Evolutionary conservation across 2,888 invertebrate species (phyloP).

Genomic region (Nyleta sp.): DNA sequence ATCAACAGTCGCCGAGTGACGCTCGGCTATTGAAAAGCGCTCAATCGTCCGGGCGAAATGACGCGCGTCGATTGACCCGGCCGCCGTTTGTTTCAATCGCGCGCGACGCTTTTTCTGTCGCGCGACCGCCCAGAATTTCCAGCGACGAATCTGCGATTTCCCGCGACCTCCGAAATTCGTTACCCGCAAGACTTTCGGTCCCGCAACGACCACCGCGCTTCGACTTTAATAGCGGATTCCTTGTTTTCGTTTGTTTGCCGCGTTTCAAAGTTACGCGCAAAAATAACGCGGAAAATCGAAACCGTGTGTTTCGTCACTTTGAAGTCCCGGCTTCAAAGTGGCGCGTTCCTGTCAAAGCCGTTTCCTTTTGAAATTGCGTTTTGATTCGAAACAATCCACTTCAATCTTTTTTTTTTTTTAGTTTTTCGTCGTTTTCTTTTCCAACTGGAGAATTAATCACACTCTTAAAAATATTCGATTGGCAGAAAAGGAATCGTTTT

Average conservation of each 20-base stretch:
- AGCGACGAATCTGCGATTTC: conserved; percentile 55
- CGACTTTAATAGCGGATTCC: conserved; percentile 10
- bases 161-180: too few species aligned
- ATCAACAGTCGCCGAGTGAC: conserved; percentile 45
- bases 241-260: conserved; percentile 2
- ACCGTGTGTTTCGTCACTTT: conserved; percentile 30
- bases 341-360: conserved; percentile 33
- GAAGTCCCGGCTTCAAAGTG: conserved; percentile 23
- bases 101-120: conserved; percentile 21
- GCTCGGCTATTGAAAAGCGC: conserved; percentile 52
- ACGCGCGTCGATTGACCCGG: conserved; percentile 48
- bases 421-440: too few species aligned
- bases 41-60: conserved; percentile 47
- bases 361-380: conserved; percentile 2
- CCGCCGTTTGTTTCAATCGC: conserved; percentile 56
- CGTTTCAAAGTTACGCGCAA: conserved; percentile 30
- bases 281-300: conserved; percentile 44
- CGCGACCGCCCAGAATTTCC: conserved; percentile 52
- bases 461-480: too few species aligned
- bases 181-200: too few species aligned
- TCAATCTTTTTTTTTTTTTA: too few species aligned
- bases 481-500: too few species aligned
- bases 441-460: neutral
- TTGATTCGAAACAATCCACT: conserved; percentile 2
- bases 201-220: too few species aligned